Evolutionary conservation across 1,140 invertebrate species (phyloP).

Genomic region (Magallana angulata): DNA sequence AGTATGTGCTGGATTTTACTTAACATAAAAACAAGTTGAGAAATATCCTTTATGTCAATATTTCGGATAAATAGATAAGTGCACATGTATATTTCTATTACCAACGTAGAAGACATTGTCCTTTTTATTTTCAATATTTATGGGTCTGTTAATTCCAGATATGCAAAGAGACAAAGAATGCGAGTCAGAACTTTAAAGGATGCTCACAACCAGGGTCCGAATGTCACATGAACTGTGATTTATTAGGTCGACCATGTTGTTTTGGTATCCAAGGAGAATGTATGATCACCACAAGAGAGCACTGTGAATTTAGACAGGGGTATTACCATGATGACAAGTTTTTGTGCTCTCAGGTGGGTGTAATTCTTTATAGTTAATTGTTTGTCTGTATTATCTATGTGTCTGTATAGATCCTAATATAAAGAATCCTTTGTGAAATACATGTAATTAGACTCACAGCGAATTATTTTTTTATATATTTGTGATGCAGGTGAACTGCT

Average conservation of each 20-base stretch:
- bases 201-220: slow-evolving; percentile 48
- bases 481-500: slow-evolving; percentile 90
- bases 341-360: slow-evolving; percentile 94
- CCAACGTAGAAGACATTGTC: background rate
- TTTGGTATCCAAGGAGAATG: slow-evolving; percentile 96
- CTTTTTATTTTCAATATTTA: background rate
- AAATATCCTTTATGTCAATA: too few species aligned
- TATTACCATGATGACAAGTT: slow-evolving; percentile 98
- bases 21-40: background rate
- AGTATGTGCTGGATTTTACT: slow-evolving; percentile 67
- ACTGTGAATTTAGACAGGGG: slow-evolving; percentile 98
- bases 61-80: too few species aligned
- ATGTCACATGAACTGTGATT: slow-evolving; percentile 95
- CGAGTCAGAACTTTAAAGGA: slow-evolving; percentile 59
- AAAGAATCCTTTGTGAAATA: too few species aligned
- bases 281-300: slow-evolving; percentile 97
- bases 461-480: background rate
- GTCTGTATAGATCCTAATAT: too few species aligned
- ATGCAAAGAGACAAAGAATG: slow-evolving; percentile 70
- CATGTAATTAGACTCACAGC: too few species aligned
- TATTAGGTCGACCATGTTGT: slow-evolving; percentile 98
- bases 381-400: background rate
- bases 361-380: background rate
- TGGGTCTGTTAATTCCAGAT: slow-evolving; percentile 62
- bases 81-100: too few species aligned